Conservation (phyloP, 1,140 invertebrate genomes). For the Aphelinus atriplicis region DNA sequence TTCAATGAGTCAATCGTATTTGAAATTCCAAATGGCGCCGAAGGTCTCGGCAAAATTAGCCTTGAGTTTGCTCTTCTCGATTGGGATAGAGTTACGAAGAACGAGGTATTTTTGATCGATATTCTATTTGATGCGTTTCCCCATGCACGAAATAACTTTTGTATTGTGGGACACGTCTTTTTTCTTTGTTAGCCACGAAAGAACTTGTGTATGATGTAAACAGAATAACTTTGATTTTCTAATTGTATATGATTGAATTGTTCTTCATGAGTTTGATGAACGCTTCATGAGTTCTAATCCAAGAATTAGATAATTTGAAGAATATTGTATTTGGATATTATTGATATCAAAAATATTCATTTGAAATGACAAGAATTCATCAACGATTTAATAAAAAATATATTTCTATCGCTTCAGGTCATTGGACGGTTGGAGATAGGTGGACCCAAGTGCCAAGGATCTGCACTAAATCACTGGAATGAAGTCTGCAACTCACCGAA, state of each 20-base stretch:
- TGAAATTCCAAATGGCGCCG: conserved; percentile 80
- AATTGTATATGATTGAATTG: too few species aligned
- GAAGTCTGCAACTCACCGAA: conserved; percentile 96
- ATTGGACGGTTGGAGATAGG: conserved; percentile 94
- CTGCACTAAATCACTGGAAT: conserved; percentile 93
- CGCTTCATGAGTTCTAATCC: too few species aligned
- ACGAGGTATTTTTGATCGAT: conserved; percentile 76
- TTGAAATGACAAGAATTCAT: conserved; percentile 9
- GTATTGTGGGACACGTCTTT: too few species aligned
- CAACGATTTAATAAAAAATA: too few species aligned
- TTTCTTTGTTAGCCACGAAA: too few species aligned
- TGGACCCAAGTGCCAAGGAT: conserved; percentile 77
- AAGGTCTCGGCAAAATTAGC: conserved; percentile 88
- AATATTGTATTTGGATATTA: conserved; percentile 9
- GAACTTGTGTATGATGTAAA: too few species aligned
- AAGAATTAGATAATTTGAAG: too few species aligned
- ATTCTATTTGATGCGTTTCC: not conserved
- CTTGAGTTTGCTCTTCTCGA: conserved; percentile 94
- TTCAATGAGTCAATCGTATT: conserved; percentile 98
- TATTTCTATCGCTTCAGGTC: conserved; percentile 70
- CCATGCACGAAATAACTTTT: too few species aligned
- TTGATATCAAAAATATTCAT: conserved; percentile 29
- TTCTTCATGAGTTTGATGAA: too few species aligned
- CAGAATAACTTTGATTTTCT: too few species aligned
- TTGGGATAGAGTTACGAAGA: conserved; percentile 97